These are phyloP conservation scores for Genyomyrus donnyi DNA, from an alignment of 2,113 vertebrate genomes.

Conservation along the genomic window DNA sequence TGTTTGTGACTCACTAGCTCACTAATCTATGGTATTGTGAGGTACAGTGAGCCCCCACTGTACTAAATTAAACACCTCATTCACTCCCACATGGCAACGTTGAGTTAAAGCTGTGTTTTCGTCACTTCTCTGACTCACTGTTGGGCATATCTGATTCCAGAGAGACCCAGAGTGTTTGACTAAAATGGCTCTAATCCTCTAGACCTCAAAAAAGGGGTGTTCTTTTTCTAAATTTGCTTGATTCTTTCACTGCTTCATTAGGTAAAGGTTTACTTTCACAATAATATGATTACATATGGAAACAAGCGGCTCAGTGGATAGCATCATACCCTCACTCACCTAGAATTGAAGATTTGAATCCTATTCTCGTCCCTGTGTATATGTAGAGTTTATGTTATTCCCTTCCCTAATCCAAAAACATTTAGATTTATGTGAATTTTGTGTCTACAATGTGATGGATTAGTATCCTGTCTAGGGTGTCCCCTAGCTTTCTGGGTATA, in stretches of 20 bases:
- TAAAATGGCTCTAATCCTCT: background rate
- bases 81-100: background rate
- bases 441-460: background rate
- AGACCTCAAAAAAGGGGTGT: background rate
- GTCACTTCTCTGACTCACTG: conserved; percentile 9
- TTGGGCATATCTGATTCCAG: background rate
- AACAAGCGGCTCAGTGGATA: background rate
- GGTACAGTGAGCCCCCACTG: background rate
- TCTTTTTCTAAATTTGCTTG: background rate
- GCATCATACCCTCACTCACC: background rate
- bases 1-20: background rate
- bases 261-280: background rate
- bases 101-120: background rate
- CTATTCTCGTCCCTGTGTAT: background rate
- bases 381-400: background rate
- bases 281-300: background rate
- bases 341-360: background rate
- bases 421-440: background rate
- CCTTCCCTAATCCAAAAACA: background rate
- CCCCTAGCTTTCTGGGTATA: background rate
- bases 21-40: background rate
- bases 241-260: background rate
- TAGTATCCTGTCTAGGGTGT: background rate
- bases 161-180: background rate
- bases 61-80: conserved; percentile 3